Base-by-base conservation (phyloP, 1,140 invertebrate genomes). In the Eupeodes corollae region DNA sequence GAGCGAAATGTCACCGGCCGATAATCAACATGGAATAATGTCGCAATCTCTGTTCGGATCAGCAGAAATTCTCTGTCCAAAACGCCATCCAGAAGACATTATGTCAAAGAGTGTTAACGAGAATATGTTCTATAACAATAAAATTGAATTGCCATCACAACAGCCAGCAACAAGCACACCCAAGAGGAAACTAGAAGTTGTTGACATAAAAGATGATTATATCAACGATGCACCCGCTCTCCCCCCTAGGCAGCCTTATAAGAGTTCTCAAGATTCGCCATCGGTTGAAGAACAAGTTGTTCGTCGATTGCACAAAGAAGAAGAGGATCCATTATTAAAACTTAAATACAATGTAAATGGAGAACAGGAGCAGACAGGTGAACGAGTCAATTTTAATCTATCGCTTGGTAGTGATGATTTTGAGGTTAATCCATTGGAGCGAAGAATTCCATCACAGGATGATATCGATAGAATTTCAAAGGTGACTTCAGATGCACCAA, bases 391-490 rank as follows among this genome's bases (percentile, higher is more conserved):
- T 41, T 66, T 63, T 42, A 68, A 68, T 55, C 47, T 68, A 14
- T 65, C 65, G 14, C 53, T 68, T 35, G 61, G 57, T 8, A 61
- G 56, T 49, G 74, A 76, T 50, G 69, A 71, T 50, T 64, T 63
- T 13, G 73, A 74, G 47, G 74, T 74, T 40, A 76, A 76, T 60
- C 70, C 73, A 1, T 67, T 68, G 33, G 65, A 68, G 45, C 52
- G 55, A n/a, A 57, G 65, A 16, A 56, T 80, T 11, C 82, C 83
- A 1, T 84, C 84, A 38, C 82, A 88, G 66, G 86, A 90, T 57
- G 87, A 91, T 67, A 83, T 89, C 42, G 86, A 89, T 59, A 77
- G 85, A 56, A 91, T 90, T 60, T 88, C 85, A 12, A 84, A 84
- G 67, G 83, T 90, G 38, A 88, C 85, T 13, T 80, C 79, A n/a